Conservation (phyloP, 2,888 invertebrate species). For the Phyllotreta striolata region DNA sequence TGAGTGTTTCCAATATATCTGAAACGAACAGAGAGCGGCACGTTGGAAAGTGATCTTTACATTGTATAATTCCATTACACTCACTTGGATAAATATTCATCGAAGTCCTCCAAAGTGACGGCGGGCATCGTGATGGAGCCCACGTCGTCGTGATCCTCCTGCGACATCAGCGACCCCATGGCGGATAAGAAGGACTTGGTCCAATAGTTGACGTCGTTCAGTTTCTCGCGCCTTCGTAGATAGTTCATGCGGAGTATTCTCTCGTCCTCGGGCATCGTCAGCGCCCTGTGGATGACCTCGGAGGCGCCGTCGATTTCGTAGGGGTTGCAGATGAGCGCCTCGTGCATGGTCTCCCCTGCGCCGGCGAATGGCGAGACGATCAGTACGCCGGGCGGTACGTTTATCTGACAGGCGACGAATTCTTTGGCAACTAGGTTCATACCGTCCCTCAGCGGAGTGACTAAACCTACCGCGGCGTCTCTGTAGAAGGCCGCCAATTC, state of each 20-base stretch:
- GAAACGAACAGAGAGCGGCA: slow-evolving; percentile 35
- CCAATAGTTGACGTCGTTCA: slow-evolving; percentile 88
- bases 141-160: slow-evolving; percentile 81
- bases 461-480: slow-evolving; percentile 85
- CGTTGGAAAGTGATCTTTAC: not conserved
- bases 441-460: slow-evolving; percentile 87
- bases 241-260: slow-evolving; percentile 86
- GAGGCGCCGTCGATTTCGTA: slow-evolving; percentile 89
- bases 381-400: slow-evolving; percentile 81
- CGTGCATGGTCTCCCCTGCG: slow-evolving; percentile 94
- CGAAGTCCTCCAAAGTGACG: slow-evolving; percentile 90
- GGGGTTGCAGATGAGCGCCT: slow-evolving; percentile 88
- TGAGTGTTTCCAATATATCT: slow-evolving; percentile 88
- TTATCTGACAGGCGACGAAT: slow-evolving; percentile 91
- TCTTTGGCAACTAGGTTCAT: slow-evolving; percentile 95
- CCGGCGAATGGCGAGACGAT: slow-evolving; percentile 92
- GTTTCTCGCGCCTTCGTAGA: slow-evolving; percentile 78
- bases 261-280: slow-evolving; percentile 92
- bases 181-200: slow-evolving; percentile 87
- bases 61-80: slow-evolving; percentile 49
- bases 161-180: slow-evolving; percentile 78
- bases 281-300: slow-evolving; percentile 85
- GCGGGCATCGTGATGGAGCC: slow-evolving; percentile 88
- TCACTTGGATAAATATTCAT: slow-evolving; percentile 87
- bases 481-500: slow-evolving; percentile 87